Base-by-base conservation (phyloP, 1,140 invertebrate genomes). In the Bombus ignitus region DNA sequence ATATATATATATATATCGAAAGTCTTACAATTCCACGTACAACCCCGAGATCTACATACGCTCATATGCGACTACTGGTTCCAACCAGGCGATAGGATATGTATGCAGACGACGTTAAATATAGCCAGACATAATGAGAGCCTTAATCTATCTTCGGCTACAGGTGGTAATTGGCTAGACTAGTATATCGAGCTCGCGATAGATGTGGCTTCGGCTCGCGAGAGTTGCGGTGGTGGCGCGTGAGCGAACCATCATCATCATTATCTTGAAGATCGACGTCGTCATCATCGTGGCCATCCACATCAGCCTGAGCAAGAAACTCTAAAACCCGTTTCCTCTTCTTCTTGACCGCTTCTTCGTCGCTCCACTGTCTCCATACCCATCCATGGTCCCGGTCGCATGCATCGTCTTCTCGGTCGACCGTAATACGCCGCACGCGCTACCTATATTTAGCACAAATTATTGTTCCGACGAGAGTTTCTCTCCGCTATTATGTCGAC, bases 371-470 rank as follows among this genome's bases (percentile, higher is more conserved):
- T 32, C 44, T 35, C 37, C 65, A 37, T n/a, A 37, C 5, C 66
- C 32, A 18, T n/a, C 28, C 28, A 6, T 12, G 59, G 22, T 12
- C 13, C 35, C 42, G 25, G 15, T 44, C 22, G 32, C 62, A 44
- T 79, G 37, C 74, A 37, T 85, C 59, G 53, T 83, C 85, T 18
- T 32, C 53, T 76, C 57, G 44, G n/a, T 22, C 68, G 81, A 87
- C 77, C 88, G 81, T 89, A 90, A 89, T 89, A 89, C 82, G 80
- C 66, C 76, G 83, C 86, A 89, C 87, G 90, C 89, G 89, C 74
- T 88, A 86, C 87, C 89, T 92, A 92, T 92, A 92, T 92, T 91
- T 92, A 92, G 86, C 85, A 80, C 86, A 87, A 90, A 92, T 91
- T 91, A 87, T 91, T 89, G 81, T 88, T 47, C 77, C 82, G 57